phyloP scores from a whole-genome alignment of 2,797 vertebrate genomes.

The Eulemur rubriventer region DNA sequence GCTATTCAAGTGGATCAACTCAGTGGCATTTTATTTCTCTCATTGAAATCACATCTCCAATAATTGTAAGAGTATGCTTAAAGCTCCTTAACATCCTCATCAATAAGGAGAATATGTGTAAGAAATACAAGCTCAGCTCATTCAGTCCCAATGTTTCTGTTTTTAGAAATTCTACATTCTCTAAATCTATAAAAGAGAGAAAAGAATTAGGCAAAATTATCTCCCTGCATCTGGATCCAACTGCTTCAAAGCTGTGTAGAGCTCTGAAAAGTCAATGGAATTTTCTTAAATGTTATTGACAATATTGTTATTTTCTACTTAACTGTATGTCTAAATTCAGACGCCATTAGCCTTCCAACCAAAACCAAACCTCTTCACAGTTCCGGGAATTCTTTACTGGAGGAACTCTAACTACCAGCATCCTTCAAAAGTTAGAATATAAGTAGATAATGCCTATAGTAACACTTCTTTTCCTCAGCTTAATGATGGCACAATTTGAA shows the following conservation, averaged over 20 bases:
- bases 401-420: background rate
- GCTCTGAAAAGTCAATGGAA: background rate
- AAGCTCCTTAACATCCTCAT: background rate
- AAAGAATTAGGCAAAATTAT: background rate
- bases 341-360: background rate
- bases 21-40: slow-evolving; percentile 24
- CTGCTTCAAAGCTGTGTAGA: background rate
- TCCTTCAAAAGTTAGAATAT: background rate
- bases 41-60: slow-evolving; percentile 14
- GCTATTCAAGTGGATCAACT: background rate
- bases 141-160: background rate
- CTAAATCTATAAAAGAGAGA: background rate
- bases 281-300: background rate
- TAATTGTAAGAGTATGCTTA: slow-evolving; percentile 42
- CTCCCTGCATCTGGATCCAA: background rate
- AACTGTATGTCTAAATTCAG: background rate
- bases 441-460: background rate
- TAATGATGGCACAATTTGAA: background rate
- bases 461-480: background rate
- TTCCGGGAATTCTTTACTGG: background rate
- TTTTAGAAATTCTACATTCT: slow-evolving; percentile 4
- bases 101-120: background rate
- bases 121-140: background rate
- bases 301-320: slow-evolving; percentile 24
- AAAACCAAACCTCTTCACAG: background rate